phyloP scores from a whole-genome alignment of 1,140 invertebrate genomes.

The Rhyacophila brunnea region DNA sequence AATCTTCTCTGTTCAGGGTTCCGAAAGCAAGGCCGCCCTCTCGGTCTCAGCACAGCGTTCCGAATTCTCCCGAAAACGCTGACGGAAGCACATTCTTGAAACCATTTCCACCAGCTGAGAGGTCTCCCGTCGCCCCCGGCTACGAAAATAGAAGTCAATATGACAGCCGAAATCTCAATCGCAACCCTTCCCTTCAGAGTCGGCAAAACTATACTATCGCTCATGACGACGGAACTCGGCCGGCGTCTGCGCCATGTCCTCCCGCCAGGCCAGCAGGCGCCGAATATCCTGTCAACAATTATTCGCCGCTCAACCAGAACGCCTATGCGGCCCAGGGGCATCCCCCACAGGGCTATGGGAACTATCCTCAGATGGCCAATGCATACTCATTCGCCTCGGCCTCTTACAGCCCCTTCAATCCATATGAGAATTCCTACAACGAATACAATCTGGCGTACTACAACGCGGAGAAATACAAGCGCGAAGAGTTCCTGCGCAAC shows the following conservation, averaged over 20 bases:
- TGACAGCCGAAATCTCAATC: conserved; percentile 41
- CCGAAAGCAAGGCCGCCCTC: conserved; percentile 67
- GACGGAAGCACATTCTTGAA: conserved; percentile 56
- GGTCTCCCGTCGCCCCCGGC: conserved; percentile 41
- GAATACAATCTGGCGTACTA: conserved; percentile 56
- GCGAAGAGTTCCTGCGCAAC: conserved; percentile 53
- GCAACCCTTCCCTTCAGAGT: conserved; percentile 37
- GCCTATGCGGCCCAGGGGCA: conserved; percentile 44
- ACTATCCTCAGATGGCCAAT: conserved; percentile 52
- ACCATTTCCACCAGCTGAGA: conserved; percentile 54
- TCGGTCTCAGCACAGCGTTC: conserved; percentile 47
- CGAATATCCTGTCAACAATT: conserved; percentile 48
- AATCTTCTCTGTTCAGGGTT: conserved; percentile 61
- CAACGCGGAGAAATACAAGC: conserved; percentile 55
- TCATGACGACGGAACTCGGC: conserved; percentile 46
- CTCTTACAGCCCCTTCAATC: conserved; percentile 52
- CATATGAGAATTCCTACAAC: conserved; percentile 54
- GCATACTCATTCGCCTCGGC: conserved; percentile 49
- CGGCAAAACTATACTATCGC: conserved; percentile 48
- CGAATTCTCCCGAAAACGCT: conserved; percentile 44
- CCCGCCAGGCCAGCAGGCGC: conserved; percentile 39
- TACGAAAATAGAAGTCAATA: conserved; percentile 50
- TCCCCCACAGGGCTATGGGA: conserved; percentile 47
- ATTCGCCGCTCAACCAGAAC: conserved; percentile 46
- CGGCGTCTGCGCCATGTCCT: conserved; percentile 27